Evolutionary conservation across 1,140 invertebrate species (phyloP).

Genomic region (Temnothorax longispinosus): DNA sequence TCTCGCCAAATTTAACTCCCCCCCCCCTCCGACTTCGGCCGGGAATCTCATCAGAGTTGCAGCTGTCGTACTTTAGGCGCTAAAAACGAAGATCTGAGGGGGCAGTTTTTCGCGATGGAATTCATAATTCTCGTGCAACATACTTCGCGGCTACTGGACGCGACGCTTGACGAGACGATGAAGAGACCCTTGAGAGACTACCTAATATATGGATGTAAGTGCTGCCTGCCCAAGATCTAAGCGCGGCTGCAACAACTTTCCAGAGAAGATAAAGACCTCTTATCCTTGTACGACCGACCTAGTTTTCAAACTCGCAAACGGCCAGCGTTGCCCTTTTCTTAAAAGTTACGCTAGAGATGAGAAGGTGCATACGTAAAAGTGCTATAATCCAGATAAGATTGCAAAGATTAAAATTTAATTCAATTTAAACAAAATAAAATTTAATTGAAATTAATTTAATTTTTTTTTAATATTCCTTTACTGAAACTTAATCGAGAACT

Average conservation of each 20-base stretch:
- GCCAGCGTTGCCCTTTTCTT: not conserved
- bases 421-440: not conserved
- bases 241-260: not conserved
- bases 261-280: slow-evolving; percentile 15
- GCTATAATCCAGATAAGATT: not conserved
- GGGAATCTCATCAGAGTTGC: slow-evolving; percentile 60
- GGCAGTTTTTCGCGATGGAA: slow-evolving; percentile 60
- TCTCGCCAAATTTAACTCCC: slow-evolving; percentile 58
- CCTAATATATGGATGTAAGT: slow-evolving; percentile 19
- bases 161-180: slow-evolving; percentile 15
- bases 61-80: slow-evolving; percentile 51
- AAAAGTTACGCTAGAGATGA: not conserved
- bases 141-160: slow-evolving; percentile 25
- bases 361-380: not conserved
- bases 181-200: not conserved
- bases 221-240: not conserved
- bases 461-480: not conserved
- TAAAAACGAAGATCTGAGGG: slow-evolving; percentile 49
- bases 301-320: not conserved
- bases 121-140: slow-evolving; percentile 47
- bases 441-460: not conserved
- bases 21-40: slow-evolving; percentile 36
- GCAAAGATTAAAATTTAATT: not conserved
- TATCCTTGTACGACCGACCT: not conserved
- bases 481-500: not conserved